These are phyloP conservation scores for Catocala nupta DNA, from an alignment of 2,888 invertebrate species.

Conservation along the genomic window DNA sequence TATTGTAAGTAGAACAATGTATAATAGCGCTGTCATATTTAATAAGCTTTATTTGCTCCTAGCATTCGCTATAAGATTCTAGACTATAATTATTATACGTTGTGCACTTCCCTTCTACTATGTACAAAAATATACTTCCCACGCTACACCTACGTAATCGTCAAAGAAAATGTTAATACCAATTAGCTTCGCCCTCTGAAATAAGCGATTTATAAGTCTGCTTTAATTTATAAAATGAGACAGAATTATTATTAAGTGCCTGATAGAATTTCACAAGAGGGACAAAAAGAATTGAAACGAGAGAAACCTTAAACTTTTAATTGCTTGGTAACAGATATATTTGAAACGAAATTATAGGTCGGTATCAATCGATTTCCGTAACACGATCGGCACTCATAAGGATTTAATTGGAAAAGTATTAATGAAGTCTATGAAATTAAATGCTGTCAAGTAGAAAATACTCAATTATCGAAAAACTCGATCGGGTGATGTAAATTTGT, in stretches of 20 bases:
- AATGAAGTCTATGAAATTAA: slow-evolving; percentile 18
- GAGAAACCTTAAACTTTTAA: slow-evolving; percentile 12
- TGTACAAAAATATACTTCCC: no score
- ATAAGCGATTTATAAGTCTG: not conserved
- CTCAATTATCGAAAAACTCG: slow-evolving; percentile 6
- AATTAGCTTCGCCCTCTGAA: no score
- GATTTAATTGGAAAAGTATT: slow-evolving; percentile 31
- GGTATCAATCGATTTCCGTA: slow-evolving; percentile 7
- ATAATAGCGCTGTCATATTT: no score
- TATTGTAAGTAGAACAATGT: no score
- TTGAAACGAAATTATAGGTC: not conserved
- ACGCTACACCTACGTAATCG: no score
- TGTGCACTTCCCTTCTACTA: no score
- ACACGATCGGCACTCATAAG: slow-evolving; percentile 19
- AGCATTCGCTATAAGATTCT: no score
- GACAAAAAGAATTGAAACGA: not conserved
- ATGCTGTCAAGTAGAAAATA: not conserved
- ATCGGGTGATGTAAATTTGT: slow-evolving; percentile 4
- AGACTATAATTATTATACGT: no score
- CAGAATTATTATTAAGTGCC: no score
- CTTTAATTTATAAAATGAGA: not conserved
- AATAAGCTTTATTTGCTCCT: no score
- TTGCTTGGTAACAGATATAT: slow-evolving; percentile 7
- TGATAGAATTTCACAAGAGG: not conserved
- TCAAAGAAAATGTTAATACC: no score